These are phyloP conservation scores for Macropodus opercularis DNA, from an alignment of 2,797 vertebrate genomes.

Conservation along the genomic window DNA sequence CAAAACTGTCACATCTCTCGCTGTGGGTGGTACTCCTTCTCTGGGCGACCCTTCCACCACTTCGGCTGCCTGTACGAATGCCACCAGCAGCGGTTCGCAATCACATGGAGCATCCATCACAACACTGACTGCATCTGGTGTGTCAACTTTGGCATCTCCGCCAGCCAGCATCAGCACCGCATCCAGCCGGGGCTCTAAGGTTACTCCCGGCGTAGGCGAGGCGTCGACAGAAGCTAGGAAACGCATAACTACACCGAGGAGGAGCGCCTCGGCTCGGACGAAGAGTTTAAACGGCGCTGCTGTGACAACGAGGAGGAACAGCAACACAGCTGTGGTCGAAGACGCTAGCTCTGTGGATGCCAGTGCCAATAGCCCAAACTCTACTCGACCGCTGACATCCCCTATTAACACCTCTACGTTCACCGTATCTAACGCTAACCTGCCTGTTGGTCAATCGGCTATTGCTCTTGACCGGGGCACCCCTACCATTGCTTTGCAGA, in stretches of 20 bases:
- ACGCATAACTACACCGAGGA: constrained; percentile 70
- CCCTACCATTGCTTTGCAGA: constrained; percentile 81
- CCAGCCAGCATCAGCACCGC: constrained; percentile 73
- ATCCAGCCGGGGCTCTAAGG: constrained; percentile 55
- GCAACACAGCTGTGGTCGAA: constrained; percentile 49
- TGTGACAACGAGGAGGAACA: constrained; percentile 70
- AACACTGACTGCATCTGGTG: constrained; percentile 74
- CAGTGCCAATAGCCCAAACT: constrained; percentile 53
- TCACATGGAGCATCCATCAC: constrained; percentile 84
- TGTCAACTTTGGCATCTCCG: constrained; percentile 78
- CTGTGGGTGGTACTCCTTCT: constrained; percentile 44
- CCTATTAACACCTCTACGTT: constrained; percentile 75
- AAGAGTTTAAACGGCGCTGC: constrained; percentile 83
- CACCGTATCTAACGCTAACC: constrained; percentile 70
- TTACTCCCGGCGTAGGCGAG: constrained; percentile 53
- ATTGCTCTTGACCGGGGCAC: constrained; percentile 79
- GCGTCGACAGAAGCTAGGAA: constrained; percentile 71
- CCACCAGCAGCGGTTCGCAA: constrained; percentile 77
- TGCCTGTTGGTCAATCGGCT: constrained; percentile 71
- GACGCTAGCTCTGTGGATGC: constrained; percentile 41
- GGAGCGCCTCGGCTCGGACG: constrained; percentile 71
- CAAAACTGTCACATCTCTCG: constrained; percentile 66
- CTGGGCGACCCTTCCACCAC: constrained; percentile 56
- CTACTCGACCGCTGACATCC: constrained; percentile 51
- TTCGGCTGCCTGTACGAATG: constrained; percentile 68